These are phyloP conservation scores for Sarcophaga rosellei DNA, from an alignment of 2,888 invertebrate species.

Conservation along the genomic window DNA sequence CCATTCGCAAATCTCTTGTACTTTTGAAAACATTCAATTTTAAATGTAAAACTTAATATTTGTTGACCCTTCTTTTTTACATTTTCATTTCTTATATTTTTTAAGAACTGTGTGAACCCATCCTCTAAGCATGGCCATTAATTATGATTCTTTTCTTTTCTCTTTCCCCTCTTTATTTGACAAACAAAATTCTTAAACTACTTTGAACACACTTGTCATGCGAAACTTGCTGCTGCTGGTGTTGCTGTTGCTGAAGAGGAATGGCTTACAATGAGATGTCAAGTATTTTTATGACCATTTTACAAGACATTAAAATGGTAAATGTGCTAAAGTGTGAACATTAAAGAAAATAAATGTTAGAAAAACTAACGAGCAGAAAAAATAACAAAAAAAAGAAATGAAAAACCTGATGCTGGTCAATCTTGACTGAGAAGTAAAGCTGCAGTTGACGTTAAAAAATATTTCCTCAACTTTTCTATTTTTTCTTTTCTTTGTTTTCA, in stretches of 20 bases:
- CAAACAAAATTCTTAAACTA: background rate
- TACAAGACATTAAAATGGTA: slow-evolving; percentile 46
- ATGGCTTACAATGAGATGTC: slow-evolving; percentile 2
- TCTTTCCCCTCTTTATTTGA: background rate
- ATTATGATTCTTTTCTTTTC: background rate
- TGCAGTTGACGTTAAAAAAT: slow-evolving; percentile 20
- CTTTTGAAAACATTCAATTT: too few species aligned
- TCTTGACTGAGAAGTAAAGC: background rate
- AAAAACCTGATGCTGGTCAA: slow-evolving; percentile 24
- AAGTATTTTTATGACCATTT: slow-evolving; percentile 52
- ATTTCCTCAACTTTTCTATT: background rate
- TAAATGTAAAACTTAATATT: too few species aligned
- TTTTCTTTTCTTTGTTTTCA: slow-evolving; percentile 4
- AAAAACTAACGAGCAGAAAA: background rate
- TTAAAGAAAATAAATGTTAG: slow-evolving; percentile 26
- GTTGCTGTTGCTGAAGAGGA: background rate
- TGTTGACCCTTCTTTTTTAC: too few species aligned
- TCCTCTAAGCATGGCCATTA: background rate
- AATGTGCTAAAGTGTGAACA: slow-evolving; percentile 53
- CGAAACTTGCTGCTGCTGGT: background rate
- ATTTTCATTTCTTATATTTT: too few species aligned
- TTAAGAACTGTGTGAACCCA: too few species aligned
- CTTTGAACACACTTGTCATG: background rate
- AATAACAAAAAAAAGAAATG: background rate
- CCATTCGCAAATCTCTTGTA: too few species aligned